Evolutionary conservation across 1,140 invertebrate species (phyloP), one percentile per base, ranked within the genome.

Genomic region (Panulirus ornatus): DNA sequence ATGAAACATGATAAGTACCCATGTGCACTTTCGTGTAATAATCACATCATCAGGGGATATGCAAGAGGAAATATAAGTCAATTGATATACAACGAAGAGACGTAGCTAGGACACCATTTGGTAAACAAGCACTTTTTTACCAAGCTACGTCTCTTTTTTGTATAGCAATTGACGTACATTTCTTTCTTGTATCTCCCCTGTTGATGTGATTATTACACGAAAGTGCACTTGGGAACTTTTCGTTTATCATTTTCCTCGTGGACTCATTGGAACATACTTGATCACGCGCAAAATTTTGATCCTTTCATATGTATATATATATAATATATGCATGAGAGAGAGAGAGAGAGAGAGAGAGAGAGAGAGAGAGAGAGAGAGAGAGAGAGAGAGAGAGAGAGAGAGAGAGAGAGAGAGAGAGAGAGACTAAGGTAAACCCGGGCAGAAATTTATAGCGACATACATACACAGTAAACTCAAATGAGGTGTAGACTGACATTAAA

Each of bases 361-460:
- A 19, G 42, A 75, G 34, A 44, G 16, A 27, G 71, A 44, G 36
- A 8, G n/a, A 34, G 8, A 22, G 9, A 70, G n/a, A 70, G 36
- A 3, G 36, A 40, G 38, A 19, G 73, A 75, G 73, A 40, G 63
- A 70, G 63, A n/a, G n/a, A 70, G 63, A 70, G 63, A 70, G n/a
- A n/a, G 63, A 70, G n/a, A 70, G n/a, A n/a, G 63, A 70, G 14
- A 70, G n/a, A n/a, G 63, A 70, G 63, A n/a, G n/a, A 70, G 63
- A 70, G 63, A 70, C 6, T 27, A 22, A 70, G 63, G 34, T 9
- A n/a, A 34, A 70, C n/a, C n/a, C n/a, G n/a, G n/a, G n/a, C n/a
- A n/a, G n/a, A n/a, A 34, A 70, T 9, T 8, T 9, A 70, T n/a
- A 70, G 8, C 14, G n/a, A 9, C 11, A 70, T 8, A 9, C 11